Evolutionary conservation across 2,888 invertebrate species (phyloP).

Genomic region (Tetragonula carbonaria): DNA sequence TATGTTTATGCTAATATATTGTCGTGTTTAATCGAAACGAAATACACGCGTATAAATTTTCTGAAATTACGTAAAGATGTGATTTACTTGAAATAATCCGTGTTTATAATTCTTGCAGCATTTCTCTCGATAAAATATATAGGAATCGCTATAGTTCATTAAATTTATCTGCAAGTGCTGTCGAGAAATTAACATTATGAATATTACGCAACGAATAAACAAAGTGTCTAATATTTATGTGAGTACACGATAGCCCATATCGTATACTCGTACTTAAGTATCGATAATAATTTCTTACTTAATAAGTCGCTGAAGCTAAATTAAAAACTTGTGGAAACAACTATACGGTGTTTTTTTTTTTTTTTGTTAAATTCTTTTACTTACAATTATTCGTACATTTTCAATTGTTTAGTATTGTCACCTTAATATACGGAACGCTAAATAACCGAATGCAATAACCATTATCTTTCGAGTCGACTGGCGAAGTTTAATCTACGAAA

Average conservation of each 20-base stretch:
- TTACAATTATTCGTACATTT: background rate
- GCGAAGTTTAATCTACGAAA: background rate
- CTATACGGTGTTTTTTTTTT: background rate
- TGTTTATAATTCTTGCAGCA: background rate
- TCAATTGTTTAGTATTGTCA: background rate
- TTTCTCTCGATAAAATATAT: slow-evolving; percentile 1
- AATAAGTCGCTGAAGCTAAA: background rate
- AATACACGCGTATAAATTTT: background rate
- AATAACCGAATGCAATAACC: background rate
- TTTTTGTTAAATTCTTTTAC: background rate
- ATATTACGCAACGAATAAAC: background rate
- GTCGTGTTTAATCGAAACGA: too few species aligned
- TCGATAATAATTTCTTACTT: background rate
- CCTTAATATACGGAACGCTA: background rate
- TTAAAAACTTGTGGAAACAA: background rate
- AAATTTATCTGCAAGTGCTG: background rate
- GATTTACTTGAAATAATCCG: background rate
- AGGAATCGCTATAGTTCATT: too few species aligned
- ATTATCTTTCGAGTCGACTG: background rate
- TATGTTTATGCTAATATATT: background rate
- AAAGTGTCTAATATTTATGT: background rate
- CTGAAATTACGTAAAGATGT: background rate
- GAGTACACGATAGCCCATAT: background rate
- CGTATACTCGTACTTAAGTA: background rate
- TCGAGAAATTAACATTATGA: slow-evolving; percentile 24